Conservation (phyloP, 2,888 invertebrate species). For the Sminthurinus aureus region DNA sequence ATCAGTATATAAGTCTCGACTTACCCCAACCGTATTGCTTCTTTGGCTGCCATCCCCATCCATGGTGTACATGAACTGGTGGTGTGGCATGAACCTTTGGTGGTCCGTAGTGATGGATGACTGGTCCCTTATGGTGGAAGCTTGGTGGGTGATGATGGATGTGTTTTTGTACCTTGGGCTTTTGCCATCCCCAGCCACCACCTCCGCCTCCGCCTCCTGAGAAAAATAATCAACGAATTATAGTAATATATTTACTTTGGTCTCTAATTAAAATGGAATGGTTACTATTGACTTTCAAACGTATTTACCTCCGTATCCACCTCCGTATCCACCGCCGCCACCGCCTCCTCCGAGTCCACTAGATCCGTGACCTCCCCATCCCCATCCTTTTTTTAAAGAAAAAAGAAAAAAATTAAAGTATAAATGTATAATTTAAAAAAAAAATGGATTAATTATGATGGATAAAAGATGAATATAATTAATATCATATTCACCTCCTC, state of each 20-base stretch:
- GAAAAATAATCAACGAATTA: not conserved
- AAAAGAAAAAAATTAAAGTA: too few relatives aligned
- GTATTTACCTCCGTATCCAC: slow-evolving; percentile 43
- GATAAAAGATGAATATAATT: too few relatives aligned
- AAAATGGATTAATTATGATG: too few relatives aligned
- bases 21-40: slow-evolving; percentile 14
- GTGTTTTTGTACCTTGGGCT: slow-evolving; percentile 46
- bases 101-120: slow-evolving; percentile 42
- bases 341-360: slow-evolving; percentile 34
- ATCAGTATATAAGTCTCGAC: not conserved
- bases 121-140: slow-evolving; percentile 44
- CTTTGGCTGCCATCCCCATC: slow-evolving; percentile 37
- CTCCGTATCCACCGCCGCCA: slow-evolving; percentile 35
- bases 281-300: too few relatives aligned
- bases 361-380: slow-evolving; percentile 36
- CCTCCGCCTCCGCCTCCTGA: slow-evolving; percentile 41
- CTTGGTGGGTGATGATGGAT: slow-evolving; percentile 50
- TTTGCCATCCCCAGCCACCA: slow-evolving; percentile 46
- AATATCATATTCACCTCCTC: slow-evolving; percentile 3
- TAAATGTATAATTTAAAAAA: too few relatives aligned
- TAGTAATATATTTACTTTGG: too few relatives aligned
- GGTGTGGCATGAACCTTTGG: slow-evolving; percentile 37
- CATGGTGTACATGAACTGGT: slow-evolving; percentile 35
- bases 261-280: too few relatives aligned
- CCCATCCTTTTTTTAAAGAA: slow-evolving; percentile 2